Evolutionary conservation across 2,888 invertebrate genomes (phyloP), one percentile per base, ranked within the genome.

Genomic region (Itoplectis maculator): DNA sequence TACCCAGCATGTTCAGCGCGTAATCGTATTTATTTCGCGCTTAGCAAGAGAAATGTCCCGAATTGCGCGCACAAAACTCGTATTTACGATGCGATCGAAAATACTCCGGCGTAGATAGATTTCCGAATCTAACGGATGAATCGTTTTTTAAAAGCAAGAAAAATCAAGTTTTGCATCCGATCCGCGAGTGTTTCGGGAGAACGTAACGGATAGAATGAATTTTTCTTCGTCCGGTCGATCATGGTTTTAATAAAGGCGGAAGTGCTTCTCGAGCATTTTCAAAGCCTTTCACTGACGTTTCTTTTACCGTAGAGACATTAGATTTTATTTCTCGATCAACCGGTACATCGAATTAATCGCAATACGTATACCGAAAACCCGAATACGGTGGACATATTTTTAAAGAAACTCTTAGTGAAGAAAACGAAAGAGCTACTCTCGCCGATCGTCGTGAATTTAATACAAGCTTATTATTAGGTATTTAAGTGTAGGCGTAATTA

Each of bases 371-470:
- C 9, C 69, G 70, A 68, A 54, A 72, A 20, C 37, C 35, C 37
- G 20, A 69, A n/a, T 35, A 65, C 23, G 63, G 37, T 23, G 66
- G 56, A 70, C 56, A 47, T 73, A 75, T 79, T 77, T 79, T 81
- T 74, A 51, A 81, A n/a, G n/a, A 68, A 73, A 59, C 74, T 79
- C 65, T 65, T 42, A 54, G 69, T 35, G 63, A 54, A 23, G 11
- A 54, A 23, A 23, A 7, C n/a, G 15, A 18, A 7, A 37, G 37
- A 40, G 9, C 35, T 37, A 61, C 37, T 61, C 69, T 61, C 69
- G 81, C 78, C 72, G 87, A 88, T 86, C 84, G 88, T 87, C 87
- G 88, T 90, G 89, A 89, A 88, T 91, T 91, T 89, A 90, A 90
- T 89, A 88, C 87, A 88, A 88, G 83, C 84, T 86, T 85, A 79